A percentile compares a stretch with the other conserved stretches of the same genome.
Evolutionary conservation across 2,113 vertebrate species (phyloP).

Genomic region (Brienomyrus brachyistius): DNA sequence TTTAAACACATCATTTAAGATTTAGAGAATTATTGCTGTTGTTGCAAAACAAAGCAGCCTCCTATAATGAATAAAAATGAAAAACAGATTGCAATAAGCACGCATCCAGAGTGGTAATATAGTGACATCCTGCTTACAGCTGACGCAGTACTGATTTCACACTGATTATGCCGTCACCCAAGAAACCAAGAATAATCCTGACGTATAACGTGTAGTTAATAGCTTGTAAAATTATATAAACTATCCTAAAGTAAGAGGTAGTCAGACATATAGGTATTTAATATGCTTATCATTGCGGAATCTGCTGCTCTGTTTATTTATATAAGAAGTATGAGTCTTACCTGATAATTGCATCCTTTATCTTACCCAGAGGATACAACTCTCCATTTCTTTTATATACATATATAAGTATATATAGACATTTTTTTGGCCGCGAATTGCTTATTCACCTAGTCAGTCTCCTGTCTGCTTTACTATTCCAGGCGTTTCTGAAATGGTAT

Average conservation of each 20-base stretch:
- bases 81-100: background rate
- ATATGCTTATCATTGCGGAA: background rate
- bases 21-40: background rate
- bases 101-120: background rate
- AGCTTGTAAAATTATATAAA: background rate
- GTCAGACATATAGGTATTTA: background rate
- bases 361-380: conserved; percentile 52
- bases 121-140: background rate
- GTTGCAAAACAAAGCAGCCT: background rate
- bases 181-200: background rate
- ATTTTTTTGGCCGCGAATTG: conserved; percentile 18
- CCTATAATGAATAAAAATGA: background rate
- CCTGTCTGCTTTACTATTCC: background rate
- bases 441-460: conserved; percentile 30
- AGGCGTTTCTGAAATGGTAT: background rate
- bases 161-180: background rate
- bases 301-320: background rate
- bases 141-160: background rate
- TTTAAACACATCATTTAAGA: background rate
- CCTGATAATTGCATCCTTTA: conserved; percentile 68
- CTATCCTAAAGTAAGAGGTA: background rate
- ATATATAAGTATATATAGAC: background rate
- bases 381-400: conserved; percentile 53
- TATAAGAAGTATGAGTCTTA: conserved; percentile 33
- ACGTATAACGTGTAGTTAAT: background rate